Evolutionary conservation across 2,113 vertebrate genomes (phyloP).

Genomic region (Elachura formosa): DNA sequence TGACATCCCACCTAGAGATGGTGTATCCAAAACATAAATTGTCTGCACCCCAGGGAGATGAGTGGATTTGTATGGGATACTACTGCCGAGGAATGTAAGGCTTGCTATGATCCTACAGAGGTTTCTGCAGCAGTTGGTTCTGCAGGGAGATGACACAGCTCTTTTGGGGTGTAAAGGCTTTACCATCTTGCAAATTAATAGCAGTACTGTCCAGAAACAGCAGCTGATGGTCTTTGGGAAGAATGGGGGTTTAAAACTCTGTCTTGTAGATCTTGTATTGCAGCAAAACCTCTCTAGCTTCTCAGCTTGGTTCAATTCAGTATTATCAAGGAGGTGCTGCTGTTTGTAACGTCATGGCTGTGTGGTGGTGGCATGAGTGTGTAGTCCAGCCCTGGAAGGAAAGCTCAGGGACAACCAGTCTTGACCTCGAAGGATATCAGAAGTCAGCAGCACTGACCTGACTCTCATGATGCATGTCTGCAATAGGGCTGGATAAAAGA

Average conservation of each 20-base stretch:
- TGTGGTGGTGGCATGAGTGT: rapidly evolving
- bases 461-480: neutral
- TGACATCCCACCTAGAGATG: neutral
- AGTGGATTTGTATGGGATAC: neutral
- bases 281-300: neutral
- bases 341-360: neutral
- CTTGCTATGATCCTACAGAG: neutral
- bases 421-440: neutral
- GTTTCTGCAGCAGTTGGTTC: neutral
- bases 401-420: neutral
- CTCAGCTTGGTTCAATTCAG: neutral
- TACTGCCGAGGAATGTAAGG: neutral
- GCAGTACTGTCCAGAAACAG: neutral
- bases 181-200: neutral
- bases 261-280: neutral
- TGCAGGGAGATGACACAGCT: neutral
- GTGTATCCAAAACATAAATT: neutral
- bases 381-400: neutral
- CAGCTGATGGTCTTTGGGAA: neutral
- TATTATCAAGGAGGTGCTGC: neutral
- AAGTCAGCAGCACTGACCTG: neutral
- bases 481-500: neutral
- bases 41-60: neutral
- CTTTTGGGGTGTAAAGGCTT: neutral
- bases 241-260: neutral